Evolutionary conservation across 2,113 vertebrate species (phyloP).

Genomic region (Ammodytes marinus): DNA sequence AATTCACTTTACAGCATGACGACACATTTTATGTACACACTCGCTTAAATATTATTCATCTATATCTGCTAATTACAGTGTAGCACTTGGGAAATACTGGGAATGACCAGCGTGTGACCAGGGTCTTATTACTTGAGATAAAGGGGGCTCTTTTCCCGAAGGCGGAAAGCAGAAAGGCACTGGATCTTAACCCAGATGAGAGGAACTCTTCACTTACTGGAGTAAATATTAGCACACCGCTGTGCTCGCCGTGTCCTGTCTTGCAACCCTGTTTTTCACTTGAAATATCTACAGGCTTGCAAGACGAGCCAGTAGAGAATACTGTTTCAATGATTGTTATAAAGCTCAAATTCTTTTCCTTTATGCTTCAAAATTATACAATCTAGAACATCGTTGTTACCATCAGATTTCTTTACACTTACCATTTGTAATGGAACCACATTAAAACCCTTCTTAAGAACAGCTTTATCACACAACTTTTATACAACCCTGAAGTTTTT

Average conservation of each 20-base stretch:
- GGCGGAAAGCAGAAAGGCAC: constrained; percentile 70
- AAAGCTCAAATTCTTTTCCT: neutral
- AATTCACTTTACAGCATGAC: constrained; percentile 69
- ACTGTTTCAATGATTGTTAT: constrained; percentile 39
- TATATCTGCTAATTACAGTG: constrained; percentile 79
- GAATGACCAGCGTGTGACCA: constrained; percentile 48
- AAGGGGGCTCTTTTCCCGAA: constrained; percentile 40
- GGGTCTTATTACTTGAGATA: constrained; percentile 30
- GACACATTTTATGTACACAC: constrained; percentile 73
- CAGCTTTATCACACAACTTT: constrained; percentile 13
- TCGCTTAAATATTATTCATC: constrained; percentile 69
- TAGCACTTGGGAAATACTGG: constrained; percentile 82
- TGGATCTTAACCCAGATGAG: constrained; percentile 39
- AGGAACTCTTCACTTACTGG: constrained; percentile 18
- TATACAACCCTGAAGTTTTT: constrained; percentile 20
- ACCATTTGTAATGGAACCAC: neutral
- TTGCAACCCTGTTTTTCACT: neutral
- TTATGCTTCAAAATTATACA: neutral
- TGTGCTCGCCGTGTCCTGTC: neutral
- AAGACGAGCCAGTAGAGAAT: neutral
- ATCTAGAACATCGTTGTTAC: neutral
- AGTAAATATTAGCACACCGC: constrained; percentile 11
- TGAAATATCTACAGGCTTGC: neutral
- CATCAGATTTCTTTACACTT: neutral
- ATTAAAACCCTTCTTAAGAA: constrained; percentile 2